phyloP scores from a whole-genome alignment of 2,888 invertebrate genomes.

The Habroteleia sp. region DNA sequence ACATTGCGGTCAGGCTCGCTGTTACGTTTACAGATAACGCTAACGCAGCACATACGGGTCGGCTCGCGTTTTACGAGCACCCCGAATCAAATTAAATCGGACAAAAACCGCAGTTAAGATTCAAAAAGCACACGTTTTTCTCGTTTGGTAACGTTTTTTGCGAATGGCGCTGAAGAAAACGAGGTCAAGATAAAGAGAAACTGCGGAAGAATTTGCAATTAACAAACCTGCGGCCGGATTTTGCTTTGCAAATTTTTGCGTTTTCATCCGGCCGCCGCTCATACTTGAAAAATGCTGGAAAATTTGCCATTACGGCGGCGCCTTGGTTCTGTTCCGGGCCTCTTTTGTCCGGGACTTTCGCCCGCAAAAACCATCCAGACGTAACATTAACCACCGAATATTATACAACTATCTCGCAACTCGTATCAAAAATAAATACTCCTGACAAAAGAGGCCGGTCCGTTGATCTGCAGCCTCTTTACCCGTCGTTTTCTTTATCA shows the following conservation, averaged over 20 bases:
- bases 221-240: conserved; percentile 4
- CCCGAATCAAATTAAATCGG: conserved; percentile 52
- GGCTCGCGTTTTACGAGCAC: conserved; percentile 31
- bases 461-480: conserved; percentile 3
- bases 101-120: conserved; percentile 36
- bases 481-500: not conserved
- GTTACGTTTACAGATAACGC: conserved; percentile 61
- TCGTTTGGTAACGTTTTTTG: conserved; percentile 4
- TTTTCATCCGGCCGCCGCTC: conserved; percentile 1
- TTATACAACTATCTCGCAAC: conserved; percentile 14
- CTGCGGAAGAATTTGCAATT: conserved; percentile 7
- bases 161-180: not conserved
- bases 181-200: conserved; percentile 10
- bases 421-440: conserved; percentile 40
- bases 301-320: conserved; percentile 11
- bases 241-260: not conserved
- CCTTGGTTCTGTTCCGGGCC: too few relatives aligned
- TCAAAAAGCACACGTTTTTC: conserved; percentile 26
- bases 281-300: too few relatives aligned
- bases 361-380: not conserved
- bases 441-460: conserved; percentile 6
- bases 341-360: conserved; percentile 8
- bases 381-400: conserved; percentile 24
- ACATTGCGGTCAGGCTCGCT: conserved; percentile 61
- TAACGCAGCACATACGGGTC: conserved; percentile 54